Percentiles rank a stretch among this genome's conserved stretches.
Conservation (phyloP, 2,113 vertebrate genomes). For the Chionomys nivalis region DNA sequence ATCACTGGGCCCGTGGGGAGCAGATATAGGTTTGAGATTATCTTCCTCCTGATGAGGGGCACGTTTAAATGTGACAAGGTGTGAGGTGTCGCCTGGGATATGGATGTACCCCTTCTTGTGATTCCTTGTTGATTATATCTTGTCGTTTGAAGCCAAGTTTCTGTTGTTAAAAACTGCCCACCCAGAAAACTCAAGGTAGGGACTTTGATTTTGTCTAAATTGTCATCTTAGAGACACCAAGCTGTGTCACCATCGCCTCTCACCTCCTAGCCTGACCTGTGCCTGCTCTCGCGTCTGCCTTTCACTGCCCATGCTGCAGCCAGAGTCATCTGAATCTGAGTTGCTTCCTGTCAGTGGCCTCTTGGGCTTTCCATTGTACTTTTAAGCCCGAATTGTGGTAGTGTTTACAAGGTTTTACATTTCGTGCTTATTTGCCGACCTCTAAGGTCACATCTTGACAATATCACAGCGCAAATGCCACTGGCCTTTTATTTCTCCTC, state of each 20-base stretch:
- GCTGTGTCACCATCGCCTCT: background rate
- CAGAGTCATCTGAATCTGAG: background rate
- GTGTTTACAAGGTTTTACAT: background rate
- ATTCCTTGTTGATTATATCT: constrained; percentile 6
- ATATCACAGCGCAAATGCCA: background rate
- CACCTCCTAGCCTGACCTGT: background rate
- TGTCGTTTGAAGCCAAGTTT: background rate
- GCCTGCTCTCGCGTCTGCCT: background rate
- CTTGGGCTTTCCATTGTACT: background rate
- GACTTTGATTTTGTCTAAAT: background rate
- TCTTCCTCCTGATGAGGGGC: background rate
- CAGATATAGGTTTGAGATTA: background rate
- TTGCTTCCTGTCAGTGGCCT: background rate
- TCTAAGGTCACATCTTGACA: background rate
- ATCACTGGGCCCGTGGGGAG: background rate
- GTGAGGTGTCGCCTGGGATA: background rate
- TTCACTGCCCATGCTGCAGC: background rate
- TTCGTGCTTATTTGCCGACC: background rate
- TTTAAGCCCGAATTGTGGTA: background rate
- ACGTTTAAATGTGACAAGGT: background rate
- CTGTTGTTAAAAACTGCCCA: constrained; percentile 19
- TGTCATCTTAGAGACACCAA: background rate
- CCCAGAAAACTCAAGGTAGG: background rate
- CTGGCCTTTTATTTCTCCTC: background rate
- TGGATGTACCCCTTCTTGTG: background rate